Evolutionary conservation across 1,140 invertebrate genomes (phyloP).

Genomic region (Acarapis woodi): DNA sequence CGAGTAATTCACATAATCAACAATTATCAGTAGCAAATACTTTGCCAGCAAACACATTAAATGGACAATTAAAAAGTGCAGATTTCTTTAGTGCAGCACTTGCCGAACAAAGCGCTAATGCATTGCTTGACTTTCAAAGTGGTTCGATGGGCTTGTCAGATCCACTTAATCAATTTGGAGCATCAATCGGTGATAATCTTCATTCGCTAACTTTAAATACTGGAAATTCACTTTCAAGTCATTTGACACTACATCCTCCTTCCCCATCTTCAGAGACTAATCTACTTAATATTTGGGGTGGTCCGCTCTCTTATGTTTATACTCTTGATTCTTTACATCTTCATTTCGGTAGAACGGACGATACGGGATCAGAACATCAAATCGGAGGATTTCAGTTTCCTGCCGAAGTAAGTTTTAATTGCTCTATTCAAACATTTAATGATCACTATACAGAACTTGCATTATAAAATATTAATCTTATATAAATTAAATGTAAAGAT

Average conservation of each 20-base stretch:
- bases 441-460: background rate
- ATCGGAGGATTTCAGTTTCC: conserved; percentile 76
- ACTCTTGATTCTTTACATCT: conserved; percentile 80
- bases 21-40: too few species aligned
- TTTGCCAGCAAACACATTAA: too few species aligned
- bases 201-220: too few species aligned
- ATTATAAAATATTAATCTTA: too few species aligned
- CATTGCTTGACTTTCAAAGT: background rate
- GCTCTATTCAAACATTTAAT: background rate
- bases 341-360: conserved; percentile 63
- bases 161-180: background rate
- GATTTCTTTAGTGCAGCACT: too few species aligned
- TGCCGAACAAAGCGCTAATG: background rate
- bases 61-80: too few species aligned
- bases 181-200: too few species aligned
- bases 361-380: conserved; percentile 65
- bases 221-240: too few species aligned
- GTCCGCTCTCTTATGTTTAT: conserved; percentile 78
- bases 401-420: conserved; percentile 41
- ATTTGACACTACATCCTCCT: too few species aligned
- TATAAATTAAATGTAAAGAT: too few species aligned
- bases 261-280: too few species aligned
- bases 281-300: conserved; percentile 76
- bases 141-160: background rate
- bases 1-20: too few species aligned